Conservation (phyloP, 2,113 vertebrate genomes). For the Balaenoptera acutorostrata region DNA sequence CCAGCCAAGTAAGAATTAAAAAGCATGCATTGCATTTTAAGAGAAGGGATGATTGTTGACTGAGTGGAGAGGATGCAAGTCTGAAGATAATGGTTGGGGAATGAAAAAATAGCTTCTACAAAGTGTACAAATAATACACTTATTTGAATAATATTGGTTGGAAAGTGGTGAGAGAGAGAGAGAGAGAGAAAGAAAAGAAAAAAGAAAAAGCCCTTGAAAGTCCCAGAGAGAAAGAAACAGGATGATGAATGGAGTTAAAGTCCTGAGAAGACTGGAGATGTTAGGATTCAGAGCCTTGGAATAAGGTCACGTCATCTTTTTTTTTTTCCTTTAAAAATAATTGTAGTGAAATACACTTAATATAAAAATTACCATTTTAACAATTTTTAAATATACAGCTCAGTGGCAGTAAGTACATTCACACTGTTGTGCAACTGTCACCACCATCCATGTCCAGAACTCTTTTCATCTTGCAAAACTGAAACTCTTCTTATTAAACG, state of each 20-base stretch:
- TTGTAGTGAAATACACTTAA: neutral
- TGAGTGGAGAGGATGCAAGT: neutral
- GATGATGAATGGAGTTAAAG: neutral
- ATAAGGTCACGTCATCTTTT: neutral
- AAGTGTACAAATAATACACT: neutral
- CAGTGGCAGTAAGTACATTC: neutral
- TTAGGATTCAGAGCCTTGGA: neutral
- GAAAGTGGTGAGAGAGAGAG: neutral
- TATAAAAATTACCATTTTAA: neutral
- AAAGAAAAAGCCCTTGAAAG: neutral
- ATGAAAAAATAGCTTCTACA: neutral
- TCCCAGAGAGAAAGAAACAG: neutral
- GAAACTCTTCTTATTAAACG: neutral
- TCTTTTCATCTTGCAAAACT: neutral
- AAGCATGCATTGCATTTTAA: neutral
- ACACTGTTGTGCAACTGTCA: fast-evolving
- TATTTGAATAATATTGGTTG: neutral
- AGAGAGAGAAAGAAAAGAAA: neutral
- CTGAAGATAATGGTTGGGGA: neutral
- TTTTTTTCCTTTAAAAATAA: neutral
- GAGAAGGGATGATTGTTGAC: neutral
- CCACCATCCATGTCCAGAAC: neutral
- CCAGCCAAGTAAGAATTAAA: neutral
- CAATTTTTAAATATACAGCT: neutral
- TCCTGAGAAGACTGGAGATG: neutral